Conservation (phyloP, 1,140 invertebrate species). For the Nilaparvata lugens region DNA sequence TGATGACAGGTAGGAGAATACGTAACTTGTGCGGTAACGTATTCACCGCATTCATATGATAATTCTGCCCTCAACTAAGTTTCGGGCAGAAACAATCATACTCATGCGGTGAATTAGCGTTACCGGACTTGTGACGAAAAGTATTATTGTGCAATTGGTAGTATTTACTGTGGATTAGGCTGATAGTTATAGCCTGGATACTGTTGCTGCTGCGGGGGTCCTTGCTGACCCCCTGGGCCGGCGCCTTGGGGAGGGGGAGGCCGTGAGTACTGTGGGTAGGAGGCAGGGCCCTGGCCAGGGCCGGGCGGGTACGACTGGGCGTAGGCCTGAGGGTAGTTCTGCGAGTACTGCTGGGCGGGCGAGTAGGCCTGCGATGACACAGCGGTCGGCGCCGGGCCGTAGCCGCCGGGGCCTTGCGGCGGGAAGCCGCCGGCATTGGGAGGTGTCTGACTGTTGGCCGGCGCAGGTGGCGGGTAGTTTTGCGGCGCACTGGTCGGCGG, state of each 20-base stretch:
- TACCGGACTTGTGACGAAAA: no score
- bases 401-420: not conserved
- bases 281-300: conserved; percentile 8
- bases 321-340: conserved; percentile 9
- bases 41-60: no score
- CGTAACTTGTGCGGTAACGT: no score
- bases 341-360: not conserved
- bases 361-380: not conserved
- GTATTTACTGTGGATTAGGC: conserved; percentile 14
- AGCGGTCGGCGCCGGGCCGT: not conserved
- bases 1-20: no score
- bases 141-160: no score
- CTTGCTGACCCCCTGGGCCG: not conserved
- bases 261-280: conserved; percentile 5
- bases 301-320: conserved; percentile 9
- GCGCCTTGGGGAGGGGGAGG: conserved; percentile 5
- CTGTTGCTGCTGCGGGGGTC: not conserved
- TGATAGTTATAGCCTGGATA: conserved; percentile 16
- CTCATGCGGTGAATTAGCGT: no score
- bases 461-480: conserved; percentile 2
- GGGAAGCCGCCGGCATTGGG: not conserved
- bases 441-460: conserved; percentile 7
- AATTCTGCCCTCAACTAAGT: no score
- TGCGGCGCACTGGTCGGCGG: conserved; percentile 5
- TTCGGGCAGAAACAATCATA: no score